A percentile compares a stretch with the other conserved stretches of the same genome.
Evolutionary conservation across 2,888 invertebrate genomes (phyloP).

Genomic region (Troilus luridus): DNA sequence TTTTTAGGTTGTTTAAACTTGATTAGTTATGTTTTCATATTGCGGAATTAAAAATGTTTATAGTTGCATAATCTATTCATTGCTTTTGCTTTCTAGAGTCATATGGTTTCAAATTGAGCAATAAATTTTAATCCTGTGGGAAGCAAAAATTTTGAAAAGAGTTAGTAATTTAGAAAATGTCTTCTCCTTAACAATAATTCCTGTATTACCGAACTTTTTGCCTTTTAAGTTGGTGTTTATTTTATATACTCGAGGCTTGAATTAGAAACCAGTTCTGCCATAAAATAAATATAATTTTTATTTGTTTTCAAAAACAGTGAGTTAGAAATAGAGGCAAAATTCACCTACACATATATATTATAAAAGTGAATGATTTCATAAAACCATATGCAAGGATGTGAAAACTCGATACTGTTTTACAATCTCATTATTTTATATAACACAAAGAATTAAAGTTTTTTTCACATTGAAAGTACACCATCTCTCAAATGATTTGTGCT

Average conservation of each 20-base stretch:
- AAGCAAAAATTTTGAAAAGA: slow-evolving; percentile 17
- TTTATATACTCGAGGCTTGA: slow-evolving; percentile 16
- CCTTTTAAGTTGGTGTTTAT: slow-evolving; percentile 26
- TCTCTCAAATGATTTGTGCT: slow-evolving; percentile 16
- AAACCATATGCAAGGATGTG: slow-evolving; percentile 32
- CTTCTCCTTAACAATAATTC: slow-evolving; percentile 13
- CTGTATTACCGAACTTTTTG: slow-evolving; percentile 44
- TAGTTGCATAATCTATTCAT: background rate
- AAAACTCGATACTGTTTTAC: slow-evolving; percentile 17
- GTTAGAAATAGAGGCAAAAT: slow-evolving; percentile 41
- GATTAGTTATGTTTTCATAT: background rate
- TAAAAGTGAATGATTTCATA: slow-evolving; percentile 7
- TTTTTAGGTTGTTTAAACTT: background rate
- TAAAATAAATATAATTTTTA: background rate
- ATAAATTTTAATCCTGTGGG: slow-evolving; percentile 23
- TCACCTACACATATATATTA: slow-evolving; percentile 40
- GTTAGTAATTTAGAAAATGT: background rate
- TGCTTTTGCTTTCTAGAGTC: background rate
- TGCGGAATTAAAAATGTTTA: background rate
- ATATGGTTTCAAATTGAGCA: slow-evolving; percentile 19
- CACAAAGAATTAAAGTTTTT: slow-evolving; percentile 7
- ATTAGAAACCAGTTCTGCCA: background rate
- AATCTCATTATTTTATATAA: background rate
- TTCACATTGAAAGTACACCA: slow-evolving; percentile 8
- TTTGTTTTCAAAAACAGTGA: slow-evolving; percentile 22